Percentiles rank a stretch among this genome's conserved stretches.
Conservation (phyloP, 2,113 vertebrate species). For the Centrocercus urophasianus region DNA sequence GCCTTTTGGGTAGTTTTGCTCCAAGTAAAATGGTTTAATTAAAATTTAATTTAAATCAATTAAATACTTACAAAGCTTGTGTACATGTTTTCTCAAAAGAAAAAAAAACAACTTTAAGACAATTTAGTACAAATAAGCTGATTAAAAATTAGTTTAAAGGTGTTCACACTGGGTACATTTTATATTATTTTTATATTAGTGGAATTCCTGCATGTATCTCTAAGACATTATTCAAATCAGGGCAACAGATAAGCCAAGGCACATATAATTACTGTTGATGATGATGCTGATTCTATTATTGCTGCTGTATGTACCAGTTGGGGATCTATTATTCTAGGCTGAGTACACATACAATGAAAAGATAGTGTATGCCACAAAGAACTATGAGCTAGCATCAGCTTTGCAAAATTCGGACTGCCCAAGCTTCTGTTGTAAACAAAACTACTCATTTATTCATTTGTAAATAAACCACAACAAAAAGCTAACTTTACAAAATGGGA, state of each 20-base stretch:
- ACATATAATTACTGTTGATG: not conserved
- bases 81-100: not conserved
- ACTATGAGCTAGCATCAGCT: not conserved
- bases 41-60: constrained; percentile 4
- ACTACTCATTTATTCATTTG: not conserved
- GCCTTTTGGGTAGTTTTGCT: not conserved
- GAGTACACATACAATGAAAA: not conserved
- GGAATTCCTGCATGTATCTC: not conserved
- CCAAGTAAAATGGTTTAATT: not conserved
- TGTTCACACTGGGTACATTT: not conserved
- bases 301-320: not conserved
- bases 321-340: not conserved
- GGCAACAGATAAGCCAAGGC: not conserved
- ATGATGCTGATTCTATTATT: not conserved
- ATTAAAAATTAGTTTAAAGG: not conserved
- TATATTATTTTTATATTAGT: not conserved
- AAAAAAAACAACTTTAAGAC: not conserved
- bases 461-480: not conserved
- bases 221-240: not conserved
- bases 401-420: not conserved
- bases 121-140: not conserved
- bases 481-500: not conserved
- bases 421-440: not conserved
- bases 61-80: not conserved
- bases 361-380: rapidly evolving